These are phyloP conservation scores for Hemicordylus capensis DNA, from an alignment of 2,113 vertebrate species.

Conservation along the genomic window DNA sequence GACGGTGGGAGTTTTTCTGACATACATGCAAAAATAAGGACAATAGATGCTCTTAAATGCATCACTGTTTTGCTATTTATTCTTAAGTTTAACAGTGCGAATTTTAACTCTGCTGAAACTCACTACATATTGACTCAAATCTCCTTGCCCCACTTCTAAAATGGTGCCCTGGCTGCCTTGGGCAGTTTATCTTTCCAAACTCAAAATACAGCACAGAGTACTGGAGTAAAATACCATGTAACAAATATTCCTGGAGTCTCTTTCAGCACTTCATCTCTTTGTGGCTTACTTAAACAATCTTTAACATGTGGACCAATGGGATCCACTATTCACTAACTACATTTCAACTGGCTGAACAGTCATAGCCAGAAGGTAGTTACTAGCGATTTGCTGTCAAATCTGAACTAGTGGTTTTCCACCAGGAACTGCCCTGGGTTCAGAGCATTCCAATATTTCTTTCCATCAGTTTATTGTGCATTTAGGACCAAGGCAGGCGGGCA, in stretches of 20 bases:
- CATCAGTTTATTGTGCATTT: neutral
- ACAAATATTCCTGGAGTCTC: neutral
- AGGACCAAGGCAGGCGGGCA: neutral
- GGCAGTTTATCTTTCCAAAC: neutral
- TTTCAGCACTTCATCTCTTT: neutral
- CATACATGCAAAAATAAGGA: neutral
- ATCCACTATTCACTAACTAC: neutral
- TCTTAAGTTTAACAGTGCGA: neutral
- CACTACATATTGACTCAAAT: neutral
- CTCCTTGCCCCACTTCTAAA: neutral
- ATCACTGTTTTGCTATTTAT: neutral
- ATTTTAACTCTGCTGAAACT: neutral
- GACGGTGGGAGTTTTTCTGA: neutral
- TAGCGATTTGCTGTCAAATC: slow-evolving; percentile 24
- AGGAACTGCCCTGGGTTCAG: neutral
- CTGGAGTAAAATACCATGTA: neutral
- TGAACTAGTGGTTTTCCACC: neutral
- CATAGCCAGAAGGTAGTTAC: slow-evolving; percentile 1
- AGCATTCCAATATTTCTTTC: slow-evolving; percentile 8
- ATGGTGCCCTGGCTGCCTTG: neutral
- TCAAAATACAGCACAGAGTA: neutral
- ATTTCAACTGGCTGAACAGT: slow-evolving; percentile 4
- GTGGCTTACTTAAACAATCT: neutral
- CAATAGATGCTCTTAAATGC: neutral
- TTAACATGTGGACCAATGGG: neutral